Conservation (phyloP, 1,140 invertebrate species). For the Caenorhabditis tropicalis region DNA sequence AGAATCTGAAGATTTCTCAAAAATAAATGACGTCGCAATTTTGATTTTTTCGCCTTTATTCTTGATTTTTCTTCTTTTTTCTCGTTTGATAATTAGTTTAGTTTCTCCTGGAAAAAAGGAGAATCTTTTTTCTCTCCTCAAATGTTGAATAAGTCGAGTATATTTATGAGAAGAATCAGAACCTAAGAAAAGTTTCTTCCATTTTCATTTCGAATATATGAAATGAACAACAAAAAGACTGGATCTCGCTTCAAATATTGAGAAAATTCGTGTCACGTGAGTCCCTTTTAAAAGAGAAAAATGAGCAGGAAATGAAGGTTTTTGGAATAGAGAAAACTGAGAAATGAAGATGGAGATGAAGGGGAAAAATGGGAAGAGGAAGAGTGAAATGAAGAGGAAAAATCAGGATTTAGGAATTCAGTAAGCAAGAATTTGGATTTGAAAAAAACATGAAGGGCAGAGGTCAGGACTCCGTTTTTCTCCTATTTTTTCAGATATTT, state of each 20-base stretch:
- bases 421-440: neutral
- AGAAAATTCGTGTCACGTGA: neutral
- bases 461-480: too few species aligned
- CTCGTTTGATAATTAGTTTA: neutral
- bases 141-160: neutral
- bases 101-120: neutral
- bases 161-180: neutral
- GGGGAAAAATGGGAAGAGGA: neutral
- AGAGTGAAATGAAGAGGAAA: too few species aligned
- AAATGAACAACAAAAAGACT: neutral
- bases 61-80: neutral
- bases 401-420: neutral
- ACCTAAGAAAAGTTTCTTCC: neutral
- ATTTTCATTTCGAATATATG: neutral
- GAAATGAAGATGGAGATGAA: neutral
- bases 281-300: neutral
- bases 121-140: neutral
- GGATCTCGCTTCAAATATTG: neutral
- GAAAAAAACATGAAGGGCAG: too few species aligned
- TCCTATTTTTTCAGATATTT: too few species aligned
- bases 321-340: neutral
- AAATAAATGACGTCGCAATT: neutral
- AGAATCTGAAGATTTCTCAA: neutral
- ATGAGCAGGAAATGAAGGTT: constrained; percentile 31
- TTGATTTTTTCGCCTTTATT: neutral